Evolutionary conservation across 2,113 vertebrate species (phyloP).

Genomic region (Myiagra hebetior): DNA sequence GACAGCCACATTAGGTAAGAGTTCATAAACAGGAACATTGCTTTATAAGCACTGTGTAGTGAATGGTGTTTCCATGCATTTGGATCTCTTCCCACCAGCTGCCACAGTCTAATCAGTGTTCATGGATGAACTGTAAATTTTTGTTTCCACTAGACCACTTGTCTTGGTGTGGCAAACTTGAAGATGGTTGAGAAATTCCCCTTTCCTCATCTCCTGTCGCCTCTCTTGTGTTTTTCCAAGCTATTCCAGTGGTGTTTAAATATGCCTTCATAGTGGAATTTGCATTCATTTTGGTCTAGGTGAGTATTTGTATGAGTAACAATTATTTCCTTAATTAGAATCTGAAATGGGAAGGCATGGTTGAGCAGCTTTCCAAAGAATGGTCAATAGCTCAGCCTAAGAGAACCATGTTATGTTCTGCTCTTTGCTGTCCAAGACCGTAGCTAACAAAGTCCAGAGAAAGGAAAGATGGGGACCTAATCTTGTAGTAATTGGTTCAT

Average conservation of each 20-base stretch:
- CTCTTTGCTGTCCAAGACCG: not conserved
- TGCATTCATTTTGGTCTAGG: not conserved
- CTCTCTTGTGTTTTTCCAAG: not conserved
- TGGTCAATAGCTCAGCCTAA: not conserved
- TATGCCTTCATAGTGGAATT: not conserved
- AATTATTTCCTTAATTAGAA: not conserved
- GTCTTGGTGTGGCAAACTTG: not conserved
- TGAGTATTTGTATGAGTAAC: not conserved
- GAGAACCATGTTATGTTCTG: not conserved
- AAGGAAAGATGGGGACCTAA: not conserved
- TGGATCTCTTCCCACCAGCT: not conserved
- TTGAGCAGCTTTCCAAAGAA: not conserved
- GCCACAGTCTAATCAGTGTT: not conserved
- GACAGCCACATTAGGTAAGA: not conserved
- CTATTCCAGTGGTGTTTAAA: not conserved
- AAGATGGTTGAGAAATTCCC: not conserved
- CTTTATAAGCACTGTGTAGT: not conserved
- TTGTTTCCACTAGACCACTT: not conserved
- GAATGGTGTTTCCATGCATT: not conserved
- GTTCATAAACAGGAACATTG: not conserved
- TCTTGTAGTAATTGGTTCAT: not conserved
- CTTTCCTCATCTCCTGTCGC: not conserved
- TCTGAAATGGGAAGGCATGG: not conserved
- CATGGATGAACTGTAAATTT: fast-evolving
- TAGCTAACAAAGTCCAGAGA: not conserved